Conservation (phyloP, 2,113 vertebrate genomes). For the Anas platyrhynchos region DNA sequence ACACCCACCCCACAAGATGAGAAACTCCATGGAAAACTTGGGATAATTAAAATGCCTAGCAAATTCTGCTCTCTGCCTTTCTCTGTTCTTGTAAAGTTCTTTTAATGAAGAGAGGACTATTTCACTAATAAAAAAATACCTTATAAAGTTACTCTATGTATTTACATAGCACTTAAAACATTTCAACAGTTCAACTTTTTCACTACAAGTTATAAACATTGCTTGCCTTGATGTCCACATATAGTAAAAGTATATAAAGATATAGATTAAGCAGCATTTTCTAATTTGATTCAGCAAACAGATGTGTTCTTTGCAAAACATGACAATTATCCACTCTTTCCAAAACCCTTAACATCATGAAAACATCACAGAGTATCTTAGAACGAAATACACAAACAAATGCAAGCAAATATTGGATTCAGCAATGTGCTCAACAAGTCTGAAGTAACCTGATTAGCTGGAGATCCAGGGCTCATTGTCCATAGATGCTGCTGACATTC, state of each 20-base stretch:
- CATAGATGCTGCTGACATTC: not conserved
- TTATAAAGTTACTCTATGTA: not conserved
- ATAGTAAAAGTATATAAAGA: not conserved
- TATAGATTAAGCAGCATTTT: not conserved
- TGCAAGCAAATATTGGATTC: conserved; percentile 11
- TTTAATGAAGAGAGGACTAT: conserved; percentile 37
- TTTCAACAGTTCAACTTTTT: not conserved
- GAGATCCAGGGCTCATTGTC: not conserved
- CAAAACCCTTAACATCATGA: not conserved
- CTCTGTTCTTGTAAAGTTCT: not conserved
- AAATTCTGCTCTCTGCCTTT: not conserved
- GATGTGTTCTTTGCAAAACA: not conserved
- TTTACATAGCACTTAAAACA: not conserved
- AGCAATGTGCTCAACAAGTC: not conserved
- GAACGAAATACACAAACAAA: not conserved
- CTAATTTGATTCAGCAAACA: conserved; percentile 1
- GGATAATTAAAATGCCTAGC: conserved; percentile 67
- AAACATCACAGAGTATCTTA: not conserved
- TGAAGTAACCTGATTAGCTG: conserved; percentile 15
- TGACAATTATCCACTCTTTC: not conserved
- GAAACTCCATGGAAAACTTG: conserved; percentile 65
- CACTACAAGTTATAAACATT: not conserved
- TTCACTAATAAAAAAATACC: not conserved
- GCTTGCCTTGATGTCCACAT: not conserved
- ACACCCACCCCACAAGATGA: conserved; percentile 73